A percentile compares a stretch with the other conserved stretches of the same genome.
Evolutionary conservation across 2,113 vertebrate species (phyloP).

Genomic region (rabbit (Oryctolagus cuniculus)): mOryCun1.1 NC_091443.1:52024501-52025000

Average conservation of each 20-base stretch:
- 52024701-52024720: neutral
- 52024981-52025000: neutral
- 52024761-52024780: slow-evolving; percentile 89
- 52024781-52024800: slow-evolving; percentile 88
- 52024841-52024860: slow-evolving; percentile 88
- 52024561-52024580: slow-evolving; percentile 33
- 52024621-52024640: neutral
- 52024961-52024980: neutral
- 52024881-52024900: neutral
- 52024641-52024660: neutral
- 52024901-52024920: neutral
- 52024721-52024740: neutral
- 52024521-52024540: slow-evolving; percentile 84
- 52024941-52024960: slow-evolving; percentile 55
- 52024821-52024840: slow-evolving; percentile 83
- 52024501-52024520: slow-evolving; percentile 88
- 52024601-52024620: neutral
- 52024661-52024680: neutral
- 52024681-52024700: slow-evolving; percentile 7
- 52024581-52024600: neutral
- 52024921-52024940: neutral
- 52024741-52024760: slow-evolving; percentile 71
- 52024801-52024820: slow-evolving; percentile 88
- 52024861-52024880: slow-evolving; percentile 82
- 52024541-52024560: neutral